phyloP scores from a whole-genome alignment of 35 echinoderm and acorn worm genomes.

The Patiria miniata region DNA sequence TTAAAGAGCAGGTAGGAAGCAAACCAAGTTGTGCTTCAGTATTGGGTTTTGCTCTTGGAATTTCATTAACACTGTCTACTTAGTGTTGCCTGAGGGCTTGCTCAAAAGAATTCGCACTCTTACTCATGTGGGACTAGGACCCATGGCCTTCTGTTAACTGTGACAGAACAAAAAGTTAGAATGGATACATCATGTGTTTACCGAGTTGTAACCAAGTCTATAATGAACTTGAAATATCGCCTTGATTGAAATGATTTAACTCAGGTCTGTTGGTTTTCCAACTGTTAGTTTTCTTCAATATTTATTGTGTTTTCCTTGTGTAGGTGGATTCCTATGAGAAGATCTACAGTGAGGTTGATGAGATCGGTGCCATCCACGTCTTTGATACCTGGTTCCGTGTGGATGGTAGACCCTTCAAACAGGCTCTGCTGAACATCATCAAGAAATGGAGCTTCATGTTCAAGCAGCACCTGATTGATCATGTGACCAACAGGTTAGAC shows the following conservation, averaged over 20 bases:
- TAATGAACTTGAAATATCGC: no score
- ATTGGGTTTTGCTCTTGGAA: background rate
- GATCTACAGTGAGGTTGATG: conserved; percentile 94
- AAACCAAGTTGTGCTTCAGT: background rate
- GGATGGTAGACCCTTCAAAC: conserved; percentile 94
- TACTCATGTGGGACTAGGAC: no score
- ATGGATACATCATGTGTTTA: no score
- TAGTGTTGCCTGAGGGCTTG: no score
- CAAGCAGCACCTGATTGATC: conserved; percentile 98
- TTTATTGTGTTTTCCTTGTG: conserved; percentile 25
- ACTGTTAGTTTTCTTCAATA: background rate
- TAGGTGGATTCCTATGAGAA: conserved; percentile 99
- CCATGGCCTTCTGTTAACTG: no score
- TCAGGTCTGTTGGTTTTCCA: no score
- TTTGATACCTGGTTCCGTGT: conserved; percentile 98
- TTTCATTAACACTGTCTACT: no score
- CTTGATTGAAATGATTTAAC: no score
- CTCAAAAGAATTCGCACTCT: no score
- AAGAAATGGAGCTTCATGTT: conserved; percentile 99
- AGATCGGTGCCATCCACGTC: conserved; percentile 61
- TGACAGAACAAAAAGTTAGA: no score
- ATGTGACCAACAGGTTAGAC: conserved; percentile 93
- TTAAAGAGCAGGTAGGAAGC: conserved; percentile 88
- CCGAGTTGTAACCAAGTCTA: no score
- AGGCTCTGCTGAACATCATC: conserved; percentile 94